A percentile compares a stretch with the other conserved stretches of the same genome.
Evolutionary conservation across 2,113 vertebrate species (phyloP).

Genomic region (Marmota monax): DNA sequence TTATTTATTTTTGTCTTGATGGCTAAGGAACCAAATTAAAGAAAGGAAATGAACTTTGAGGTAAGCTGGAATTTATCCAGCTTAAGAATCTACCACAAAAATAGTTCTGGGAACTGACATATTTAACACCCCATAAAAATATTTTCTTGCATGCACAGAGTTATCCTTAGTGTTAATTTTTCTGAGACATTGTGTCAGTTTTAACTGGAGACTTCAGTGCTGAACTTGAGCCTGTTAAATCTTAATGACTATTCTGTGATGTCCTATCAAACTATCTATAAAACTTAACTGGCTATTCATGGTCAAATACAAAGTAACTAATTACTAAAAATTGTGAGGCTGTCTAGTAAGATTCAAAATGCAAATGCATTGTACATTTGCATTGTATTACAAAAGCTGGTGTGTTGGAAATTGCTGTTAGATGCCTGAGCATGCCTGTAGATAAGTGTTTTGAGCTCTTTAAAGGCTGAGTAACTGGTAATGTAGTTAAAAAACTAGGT

Average conservation of each 20-base stretch:
- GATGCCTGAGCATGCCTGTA: neutral
- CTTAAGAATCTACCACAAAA: neutral
- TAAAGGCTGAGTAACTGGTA: neutral
- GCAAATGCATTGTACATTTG: neutral
- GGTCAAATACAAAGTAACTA: slow-evolving; percentile 24
- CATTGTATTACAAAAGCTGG: neutral
- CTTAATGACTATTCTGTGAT: slow-evolving; percentile 4
- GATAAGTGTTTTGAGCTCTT: slow-evolving; percentile 26
- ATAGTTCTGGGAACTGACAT: neutral
- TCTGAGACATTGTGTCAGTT: slow-evolving; percentile 34
- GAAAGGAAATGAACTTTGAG: neutral
- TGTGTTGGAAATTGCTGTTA: neutral
- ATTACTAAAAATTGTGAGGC: slow-evolving; percentile 52
- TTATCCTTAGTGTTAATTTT: slow-evolving; percentile 53
- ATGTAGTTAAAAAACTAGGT: slow-evolving; percentile 9
- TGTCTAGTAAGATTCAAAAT: slow-evolving; percentile 60
- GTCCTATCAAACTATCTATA: neutral
- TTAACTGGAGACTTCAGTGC: slow-evolving; percentile 49
- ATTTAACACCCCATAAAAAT: slow-evolving; percentile 36
- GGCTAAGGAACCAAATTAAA: neutral
- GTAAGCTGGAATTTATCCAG: neutral
- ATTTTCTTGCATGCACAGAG: neutral
- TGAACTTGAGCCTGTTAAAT: slow-evolving; percentile 48
- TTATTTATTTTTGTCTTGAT: slow-evolving; percentile 1
- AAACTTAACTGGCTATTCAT: slow-evolving; percentile 13